These are phyloP conservation scores for Sepiola atlantica DNA, from an alignment of 2,888 invertebrate species.

Conservation along the genomic window DNA sequence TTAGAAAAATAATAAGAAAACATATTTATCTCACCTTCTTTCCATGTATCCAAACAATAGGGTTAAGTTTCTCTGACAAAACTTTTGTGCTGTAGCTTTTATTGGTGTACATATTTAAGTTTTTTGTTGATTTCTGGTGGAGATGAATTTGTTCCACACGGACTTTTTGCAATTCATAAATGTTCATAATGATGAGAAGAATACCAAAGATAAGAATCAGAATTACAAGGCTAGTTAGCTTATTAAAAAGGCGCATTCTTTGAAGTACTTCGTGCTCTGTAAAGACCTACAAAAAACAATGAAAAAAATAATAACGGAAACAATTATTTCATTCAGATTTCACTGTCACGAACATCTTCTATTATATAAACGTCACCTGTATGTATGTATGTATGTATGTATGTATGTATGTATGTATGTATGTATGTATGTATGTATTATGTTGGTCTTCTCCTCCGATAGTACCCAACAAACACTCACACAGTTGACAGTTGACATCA, in stretches of 20 bases:
- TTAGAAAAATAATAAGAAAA: no score
- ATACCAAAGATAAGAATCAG: constrained; percentile 64
- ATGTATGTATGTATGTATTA: no score
- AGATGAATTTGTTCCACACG: constrained; percentile 62
- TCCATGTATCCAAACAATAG: constrained; percentile 63
- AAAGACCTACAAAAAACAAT: no score
- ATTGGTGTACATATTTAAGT: constrained; percentile 54
- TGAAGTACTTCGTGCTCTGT: not conserved
- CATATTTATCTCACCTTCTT: constrained; percentile 58
- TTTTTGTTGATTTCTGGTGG: constrained; percentile 53
- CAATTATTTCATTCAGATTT: no score
- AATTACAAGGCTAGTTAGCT: constrained; percentile 57
- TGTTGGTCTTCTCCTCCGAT: no score
- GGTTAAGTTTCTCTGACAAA: constrained; percentile 49
- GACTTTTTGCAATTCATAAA: constrained; percentile 69
- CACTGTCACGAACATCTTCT: no score
- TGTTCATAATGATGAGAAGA: constrained; percentile 66
- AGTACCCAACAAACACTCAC: no score
- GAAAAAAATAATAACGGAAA: no score
- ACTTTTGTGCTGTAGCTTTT: not conserved
- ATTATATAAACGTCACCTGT: no score
- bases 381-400: no score
- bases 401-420: no score
- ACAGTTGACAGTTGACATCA: no score
- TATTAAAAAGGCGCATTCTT: constrained; percentile 50